Base-by-base conservation (phyloP, 2,888 invertebrate genomes). In the Drosophila prolongata region DNA sequence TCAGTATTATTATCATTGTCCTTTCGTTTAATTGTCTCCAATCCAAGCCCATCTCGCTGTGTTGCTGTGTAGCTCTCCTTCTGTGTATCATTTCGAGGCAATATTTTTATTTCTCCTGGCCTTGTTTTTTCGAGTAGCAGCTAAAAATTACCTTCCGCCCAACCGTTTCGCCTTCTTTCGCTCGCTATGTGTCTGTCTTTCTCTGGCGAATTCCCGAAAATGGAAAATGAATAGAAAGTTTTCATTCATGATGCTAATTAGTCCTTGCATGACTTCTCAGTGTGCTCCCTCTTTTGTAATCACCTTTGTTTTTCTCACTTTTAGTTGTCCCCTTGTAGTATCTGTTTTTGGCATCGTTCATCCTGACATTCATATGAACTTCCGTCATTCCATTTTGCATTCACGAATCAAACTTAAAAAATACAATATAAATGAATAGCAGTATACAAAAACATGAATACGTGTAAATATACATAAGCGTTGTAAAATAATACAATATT, bases 401-500 rank as follows among this genome's bases (percentile, higher is more conserved):
- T 55, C 68, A 68, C 43, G 43, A 50, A 68, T 68, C 38, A 68
- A 64, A 64, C 19, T 49, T 8, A 50, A 52, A 27, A 35, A 38
- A 52, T 9, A 44, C 58, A 38, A 54, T 56, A 16, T 49, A 47
- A 67, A 37, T 40, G 19, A 68, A 49, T 67, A 47, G 55, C n/a
- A 50, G 38, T 67, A 37, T 67, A 70, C 46, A 52, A 70, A 70
- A 58, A 58, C 43, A 44, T 44, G 35, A 85, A 82, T 69, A 82
- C 79, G 46, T 83, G 88, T 83, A 82, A 86, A 83, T 88, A 79
- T 70, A 87, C 86, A 86, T 82, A 65, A 73, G 72, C 72, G 86
- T 83, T 85, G 47, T 55, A 38, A 54, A 8, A 24, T 16, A 46
- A 40, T 13, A 6, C 2, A 34, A 57, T 56, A 30, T 30, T 30